Percentiles rank a stretch among this genome's conserved stretches.
These are phyloP conservation scores for Rhinichthys klamathensis DNA, from an alignment of 2,113 vertebrate species.

Conservation along the genomic window DNA sequence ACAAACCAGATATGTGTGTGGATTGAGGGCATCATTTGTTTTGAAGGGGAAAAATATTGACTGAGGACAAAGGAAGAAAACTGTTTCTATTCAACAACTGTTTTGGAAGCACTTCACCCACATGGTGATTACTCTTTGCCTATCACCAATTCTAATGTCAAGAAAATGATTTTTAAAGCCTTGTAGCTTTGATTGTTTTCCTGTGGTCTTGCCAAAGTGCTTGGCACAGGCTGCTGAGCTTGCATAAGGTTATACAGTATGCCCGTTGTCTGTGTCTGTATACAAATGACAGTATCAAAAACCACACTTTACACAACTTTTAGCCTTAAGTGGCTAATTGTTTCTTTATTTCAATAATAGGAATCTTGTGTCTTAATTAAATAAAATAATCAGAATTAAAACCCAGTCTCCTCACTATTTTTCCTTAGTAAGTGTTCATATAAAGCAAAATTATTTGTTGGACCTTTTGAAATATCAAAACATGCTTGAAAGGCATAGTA, in stretches of 20 bases:
- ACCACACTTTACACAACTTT: constrained; percentile 76
- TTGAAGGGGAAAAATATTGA: not conserved
- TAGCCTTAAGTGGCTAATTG: constrained; percentile 79
- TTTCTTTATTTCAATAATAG: constrained; percentile 86
- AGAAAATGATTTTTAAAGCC: constrained; percentile 61
- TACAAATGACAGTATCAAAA: constrained; percentile 79
- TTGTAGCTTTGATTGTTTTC: constrained; percentile 76
- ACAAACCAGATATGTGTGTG: constrained; percentile 22
- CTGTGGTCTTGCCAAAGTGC: constrained; percentile 45
- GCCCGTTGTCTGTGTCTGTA: constrained; percentile 80
- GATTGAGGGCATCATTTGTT: not conserved
- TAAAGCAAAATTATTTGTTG: not conserved
- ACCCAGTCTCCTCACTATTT: not conserved
- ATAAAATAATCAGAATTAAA: constrained; percentile 83
- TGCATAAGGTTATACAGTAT: constrained; percentile 77
- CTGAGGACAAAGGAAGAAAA: constrained; percentile 2
- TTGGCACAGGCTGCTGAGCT: constrained; percentile 60
- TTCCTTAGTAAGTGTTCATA: not conserved
- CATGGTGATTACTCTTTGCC: constrained; percentile 34
- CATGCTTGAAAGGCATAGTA: not conserved
- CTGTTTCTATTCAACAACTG: too few relatives aligned
- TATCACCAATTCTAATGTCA: constrained; percentile 31
- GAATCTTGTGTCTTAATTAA: constrained; percentile 91
- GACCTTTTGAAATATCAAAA: not conserved
- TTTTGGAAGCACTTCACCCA: constrained; percentile 24